phyloP scores from a whole-genome alignment of 2,888 invertebrate genomes.

The Lepidocyrtoides sp. region DNA sequence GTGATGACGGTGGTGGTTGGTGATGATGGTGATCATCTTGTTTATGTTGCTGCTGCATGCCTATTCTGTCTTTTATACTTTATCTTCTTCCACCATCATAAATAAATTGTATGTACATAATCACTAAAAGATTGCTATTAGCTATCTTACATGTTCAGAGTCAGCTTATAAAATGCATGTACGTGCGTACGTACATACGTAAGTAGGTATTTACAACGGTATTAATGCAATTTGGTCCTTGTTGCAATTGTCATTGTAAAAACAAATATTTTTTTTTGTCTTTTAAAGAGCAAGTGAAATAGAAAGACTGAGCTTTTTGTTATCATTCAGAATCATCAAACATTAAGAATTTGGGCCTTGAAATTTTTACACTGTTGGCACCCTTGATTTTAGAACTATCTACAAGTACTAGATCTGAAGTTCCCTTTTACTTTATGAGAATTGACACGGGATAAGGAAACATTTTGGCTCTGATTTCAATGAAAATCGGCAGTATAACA shows the following conservation, averaged over 20 bases:
- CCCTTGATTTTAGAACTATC: background rate
- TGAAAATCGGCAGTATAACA: too few relatives aligned
- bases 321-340: background rate
- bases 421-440: background rate
- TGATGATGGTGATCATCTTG: conserved; percentile 32
- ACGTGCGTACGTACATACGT: background rate
- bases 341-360: too few relatives aligned
- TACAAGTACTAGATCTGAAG: too few relatives aligned
- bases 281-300: background rate
- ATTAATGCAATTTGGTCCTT: too few relatives aligned
- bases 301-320: background rate
- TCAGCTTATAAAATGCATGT: background rate
- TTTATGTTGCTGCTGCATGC: conserved; percentile 5
- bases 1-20: background rate
- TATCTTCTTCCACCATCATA: conserved; percentile 22
- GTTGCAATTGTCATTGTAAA: background rate
- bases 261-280: background rate
- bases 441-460: too few relatives aligned
- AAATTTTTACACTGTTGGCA: background rate
- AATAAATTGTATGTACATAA: conserved; percentile 34
- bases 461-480: too few relatives aligned
- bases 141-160: background rate
- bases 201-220: background rate
- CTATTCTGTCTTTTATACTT: conserved; percentile 17
- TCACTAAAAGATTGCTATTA: conserved; percentile 24